phyloP scores from a whole-genome alignment of 1,140 invertebrate species.

The Cotesia typhae region DNA sequence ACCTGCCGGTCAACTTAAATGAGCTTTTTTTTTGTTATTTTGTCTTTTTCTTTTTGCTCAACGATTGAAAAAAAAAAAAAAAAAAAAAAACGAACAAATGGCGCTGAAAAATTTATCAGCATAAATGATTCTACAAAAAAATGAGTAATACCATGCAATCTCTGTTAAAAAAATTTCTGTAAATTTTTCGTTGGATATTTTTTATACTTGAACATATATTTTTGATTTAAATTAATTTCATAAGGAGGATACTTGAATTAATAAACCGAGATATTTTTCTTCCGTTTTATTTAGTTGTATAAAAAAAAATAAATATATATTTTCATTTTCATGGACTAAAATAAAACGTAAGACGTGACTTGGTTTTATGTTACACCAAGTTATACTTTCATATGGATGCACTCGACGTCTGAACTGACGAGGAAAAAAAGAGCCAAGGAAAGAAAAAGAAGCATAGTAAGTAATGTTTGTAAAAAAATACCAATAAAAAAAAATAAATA shows the following conservation, averaged over 20 bases:
- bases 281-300: not conserved
- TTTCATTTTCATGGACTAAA: not conserved
- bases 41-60: too few species aligned
- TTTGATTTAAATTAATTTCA: not conserved
- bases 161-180: too few species aligned
- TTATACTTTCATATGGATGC: conserved; percentile 8
- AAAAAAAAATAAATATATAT: not conserved
- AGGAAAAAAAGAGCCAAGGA: not conserved
- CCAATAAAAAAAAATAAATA: not conserved
- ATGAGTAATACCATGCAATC: too few species aligned
- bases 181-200: too few species aligned
- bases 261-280: not conserved
- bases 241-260: too few species aligned
- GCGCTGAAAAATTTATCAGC: too few species aligned
- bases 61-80: too few species aligned
- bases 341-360: conserved; percentile 8
- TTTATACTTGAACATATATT: not conserved
- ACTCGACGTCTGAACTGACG: conserved; percentile 5
- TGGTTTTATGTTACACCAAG: not conserved
- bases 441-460: not conserved
- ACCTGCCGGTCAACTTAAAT: not conserved
- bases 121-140: too few species aligned
- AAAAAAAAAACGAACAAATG: too few species aligned
- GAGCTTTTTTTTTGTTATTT: not conserved
- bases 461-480: not conserved